Conservation (phyloP, 2,888 invertebrate species). For the Brachynemurus nebulosus region DNA sequence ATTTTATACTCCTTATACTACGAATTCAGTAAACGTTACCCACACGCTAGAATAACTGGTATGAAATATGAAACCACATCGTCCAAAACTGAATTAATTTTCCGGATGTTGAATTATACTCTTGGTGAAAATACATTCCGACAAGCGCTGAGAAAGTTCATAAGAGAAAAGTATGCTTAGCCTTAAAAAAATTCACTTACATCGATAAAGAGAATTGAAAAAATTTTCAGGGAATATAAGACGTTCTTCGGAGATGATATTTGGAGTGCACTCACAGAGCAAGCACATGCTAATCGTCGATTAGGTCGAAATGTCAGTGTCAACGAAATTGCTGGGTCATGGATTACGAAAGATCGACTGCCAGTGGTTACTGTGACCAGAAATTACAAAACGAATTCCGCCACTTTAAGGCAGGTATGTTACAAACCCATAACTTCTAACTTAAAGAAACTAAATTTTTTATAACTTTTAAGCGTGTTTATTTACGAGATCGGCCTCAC, state of each 20-base stretch:
- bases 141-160: constrained; percentile 53
- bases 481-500: constrained; percentile 56
- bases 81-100: constrained; percentile 62
- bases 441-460: not conserved
- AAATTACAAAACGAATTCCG: constrained; percentile 48
- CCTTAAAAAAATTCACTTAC: not conserved
- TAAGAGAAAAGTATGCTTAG: constrained; percentile 41
- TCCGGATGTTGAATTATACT: constrained; percentile 82
- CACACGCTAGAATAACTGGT: constrained; percentile 62
- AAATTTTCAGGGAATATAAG: constrained; percentile 45
- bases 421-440: not conserved
- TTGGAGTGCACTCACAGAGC: constrained; percentile 57
- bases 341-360: constrained; percentile 68
- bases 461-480: constrained; percentile 40
- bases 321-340: constrained; percentile 61
- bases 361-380: constrained; percentile 60
- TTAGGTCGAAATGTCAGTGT: constrained; percentile 42
- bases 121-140: constrained; percentile 64
- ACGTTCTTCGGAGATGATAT: constrained; percentile 69
- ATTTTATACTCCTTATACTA: constrained; percentile 64
- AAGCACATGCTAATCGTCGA: constrained; percentile 44
- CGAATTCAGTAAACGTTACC: constrained; percentile 65
- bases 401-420: constrained; percentile 48
- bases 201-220: not conserved
- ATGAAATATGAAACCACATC: constrained; percentile 60